Evolutionary conservation across 2,888 invertebrate genomes (phyloP), one percentile per base, ranked within the genome.

Genomic region (Hesperia comma): DNA sequence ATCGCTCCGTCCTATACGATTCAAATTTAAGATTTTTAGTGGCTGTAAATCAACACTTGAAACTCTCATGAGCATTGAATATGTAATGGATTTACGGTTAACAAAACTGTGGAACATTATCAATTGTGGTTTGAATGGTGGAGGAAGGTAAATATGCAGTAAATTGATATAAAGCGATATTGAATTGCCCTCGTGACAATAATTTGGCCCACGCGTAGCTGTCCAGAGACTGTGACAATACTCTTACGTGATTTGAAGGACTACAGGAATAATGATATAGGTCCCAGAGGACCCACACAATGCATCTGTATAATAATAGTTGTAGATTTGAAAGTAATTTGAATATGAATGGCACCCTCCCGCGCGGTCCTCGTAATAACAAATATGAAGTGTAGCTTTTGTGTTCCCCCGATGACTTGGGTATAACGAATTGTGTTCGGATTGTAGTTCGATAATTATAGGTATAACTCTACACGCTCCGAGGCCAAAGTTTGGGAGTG

Each of bases 311-410:
- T 91, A 92, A 92, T 92, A 92, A 92, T 92, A 92, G 92, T 91
- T 90, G 90, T 91, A 90, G 90, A 91, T 92, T 91, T 90, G 89
- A 90, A 86, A 90, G 88, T 88, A 82, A 92, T 92, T 92, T 92
- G 88, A 91, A 92, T 92, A 90, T 92, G 91, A 92, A 92, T 91
- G 84, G 86, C 80, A 79, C 90, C 92, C 91, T 91, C 90, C 88
- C 87, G 91, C 87, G 89, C 82, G 77, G 78, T 78, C 82, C 80
- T 86, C 85, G 83, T 87, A 90, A 92, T 92, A 92, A 92, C 91
- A 91, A 91, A 91, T 92, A 91, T 90, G 90, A 90, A 90, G 91
- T 90, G 89, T 88, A 83, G 87, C 89, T 79, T 90, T 90, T 86
- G 83, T 87, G 74, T 79, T 81, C 86, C 90, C 90, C 79, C 81